phyloP scores from a whole-genome alignment of 2,797 vertebrate genomes.

The Spinus pinus region DNA sequence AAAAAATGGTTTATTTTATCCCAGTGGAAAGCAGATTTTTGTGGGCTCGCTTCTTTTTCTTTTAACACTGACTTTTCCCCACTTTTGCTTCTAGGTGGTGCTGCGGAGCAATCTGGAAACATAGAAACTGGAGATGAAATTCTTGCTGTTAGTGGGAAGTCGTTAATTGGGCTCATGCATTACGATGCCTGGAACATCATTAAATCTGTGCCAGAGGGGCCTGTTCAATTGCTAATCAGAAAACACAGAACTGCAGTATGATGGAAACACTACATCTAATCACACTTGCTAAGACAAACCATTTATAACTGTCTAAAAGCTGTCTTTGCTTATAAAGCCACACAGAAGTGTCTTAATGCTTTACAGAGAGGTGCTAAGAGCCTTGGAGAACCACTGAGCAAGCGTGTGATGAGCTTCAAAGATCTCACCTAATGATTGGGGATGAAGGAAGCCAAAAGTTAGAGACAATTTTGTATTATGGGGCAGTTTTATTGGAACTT shows the following conservation, averaged over 20 bases:
- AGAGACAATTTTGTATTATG: slow-evolving; percentile 13
- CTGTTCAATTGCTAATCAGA: slow-evolving; percentile 85
- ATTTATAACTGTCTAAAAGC: background rate
- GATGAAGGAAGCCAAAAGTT: slow-evolving; percentile 10
- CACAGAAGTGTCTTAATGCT: slow-evolving; percentile 48
- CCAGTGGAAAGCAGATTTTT: background rate
- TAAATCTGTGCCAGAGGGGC: slow-evolving; percentile 85
- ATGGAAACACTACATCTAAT: background rate
- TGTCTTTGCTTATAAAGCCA: slow-evolving; percentile 34
- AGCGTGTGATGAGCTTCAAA: background rate
- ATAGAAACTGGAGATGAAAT: slow-evolving; percentile 90
- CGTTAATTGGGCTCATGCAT: slow-evolving; percentile 87
- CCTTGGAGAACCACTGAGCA: slow-evolving; percentile 17
- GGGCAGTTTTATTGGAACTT: slow-evolving; percentile 19
- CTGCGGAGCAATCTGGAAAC: slow-evolving; percentile 85
- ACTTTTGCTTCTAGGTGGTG: slow-evolving; percentile 80
- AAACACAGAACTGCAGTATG: slow-evolving; percentile 81
- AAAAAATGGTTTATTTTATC: background rate
- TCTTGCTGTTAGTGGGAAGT: slow-evolving; percentile 86
- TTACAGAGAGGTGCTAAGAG: slow-evolving; percentile 28
- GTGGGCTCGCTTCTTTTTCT: background rate
- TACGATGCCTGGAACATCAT: slow-evolving; percentile 93
- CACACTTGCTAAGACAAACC: background rate
- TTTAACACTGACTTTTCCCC: background rate
- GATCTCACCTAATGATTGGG: background rate